phyloP scores from a whole-genome alignment of 2,888 invertebrate genomes.

The Sesamia inferens region DNA sequence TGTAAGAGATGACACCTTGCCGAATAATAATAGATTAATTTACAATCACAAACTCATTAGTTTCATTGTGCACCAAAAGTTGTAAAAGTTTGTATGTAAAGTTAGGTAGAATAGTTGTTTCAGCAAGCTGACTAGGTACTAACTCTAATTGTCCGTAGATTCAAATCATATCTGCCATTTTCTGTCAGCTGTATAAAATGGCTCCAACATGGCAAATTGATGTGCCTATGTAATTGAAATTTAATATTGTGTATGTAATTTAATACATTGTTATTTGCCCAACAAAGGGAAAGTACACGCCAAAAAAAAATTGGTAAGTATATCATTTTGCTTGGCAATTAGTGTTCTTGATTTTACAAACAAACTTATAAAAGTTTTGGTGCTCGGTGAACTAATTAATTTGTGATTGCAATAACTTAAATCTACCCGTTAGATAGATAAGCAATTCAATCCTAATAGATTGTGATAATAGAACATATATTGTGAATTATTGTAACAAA shows the following conservation, averaged over 20 bases:
- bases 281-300: neutral
- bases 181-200: neutral
- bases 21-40: too few species aligned
- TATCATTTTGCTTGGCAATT: neutral
- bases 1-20: too few species aligned
- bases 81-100: neutral
- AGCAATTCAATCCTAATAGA: neutral
- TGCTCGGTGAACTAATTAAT: too few species aligned
- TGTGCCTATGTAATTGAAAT: neutral
- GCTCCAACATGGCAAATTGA: neutral
- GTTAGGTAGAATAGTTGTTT: too few species aligned
- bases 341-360: neutral
- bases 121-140: neutral
- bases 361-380: too few species aligned
- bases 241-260: neutral
- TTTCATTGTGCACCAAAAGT: neutral
- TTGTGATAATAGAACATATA: neutral
- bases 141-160: neutral
- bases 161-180: neutral
- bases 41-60: neutral
- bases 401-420: too few species aligned
- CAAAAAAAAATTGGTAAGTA: too few species aligned
- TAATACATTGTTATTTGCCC: neutral
- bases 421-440: neutral
- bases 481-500: neutral